Evolutionary conservation across 2,113 vertebrate species (phyloP), one percentile per base, ranked within the genome.

Genomic region (Mastomys coucha): DNA sequence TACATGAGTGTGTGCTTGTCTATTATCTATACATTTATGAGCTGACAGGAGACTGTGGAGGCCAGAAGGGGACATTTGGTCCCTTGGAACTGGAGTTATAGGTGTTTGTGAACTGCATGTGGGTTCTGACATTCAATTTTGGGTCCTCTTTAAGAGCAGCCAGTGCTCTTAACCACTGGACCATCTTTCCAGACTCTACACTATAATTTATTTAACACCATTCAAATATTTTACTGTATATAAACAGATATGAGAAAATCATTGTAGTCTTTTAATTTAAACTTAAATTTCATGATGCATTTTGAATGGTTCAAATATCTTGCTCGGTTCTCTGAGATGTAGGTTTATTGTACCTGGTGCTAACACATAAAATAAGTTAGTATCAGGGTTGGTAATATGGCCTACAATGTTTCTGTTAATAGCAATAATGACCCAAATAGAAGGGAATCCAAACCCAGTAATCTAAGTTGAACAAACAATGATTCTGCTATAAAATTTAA

Each of bases 271-370:
- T 96, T 39, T 93, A 58, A 88, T 73, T 69, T 75, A 89, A 81
- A 56, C 19, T 86, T 82, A 60, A 80, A 49, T 91, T 88, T 93
- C 7, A 12, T 73, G 53, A 93, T 86, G 1, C 24, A 90, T 92
- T 88, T 92, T 76, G 33, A 96, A 73, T 72, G 33, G 42, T 82
- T 92, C 91, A 96, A 60, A 85, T 94, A 93, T 72, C 75, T 91
- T 69, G 16, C 11, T 92, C 58, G 6, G 5, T 70, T 91, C 24
- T 11, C 95, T 77, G 56, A 95, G 56, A 88, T 36, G 20, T 1
- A 85, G 19, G 49, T 42, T 4, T 11, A 75, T 42, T 42, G 9
- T 36, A 73, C 42, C 42, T 90, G 31, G 26, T 72, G 39, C 26
- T 85, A 45, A 20, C 91, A 58, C 49, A 78, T 26, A 33, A 19